Conservation (phyloP, 64 coral and sea anemone genomes). For the Hydrozoanthus tunicans region DNA sequence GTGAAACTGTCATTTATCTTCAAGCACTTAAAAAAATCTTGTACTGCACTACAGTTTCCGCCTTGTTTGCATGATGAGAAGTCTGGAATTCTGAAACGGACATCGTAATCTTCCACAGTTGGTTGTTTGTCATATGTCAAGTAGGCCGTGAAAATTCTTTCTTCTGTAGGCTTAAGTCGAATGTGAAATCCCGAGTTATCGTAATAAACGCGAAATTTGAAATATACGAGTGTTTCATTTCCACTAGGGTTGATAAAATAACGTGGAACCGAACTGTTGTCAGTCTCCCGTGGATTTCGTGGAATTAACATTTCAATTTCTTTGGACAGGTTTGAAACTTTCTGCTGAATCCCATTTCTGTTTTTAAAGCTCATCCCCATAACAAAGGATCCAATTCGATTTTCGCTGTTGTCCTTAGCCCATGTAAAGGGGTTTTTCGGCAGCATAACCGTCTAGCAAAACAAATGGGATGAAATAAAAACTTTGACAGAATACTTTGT, state of each 20-base stretch:
- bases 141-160: constrained; percentile 31
- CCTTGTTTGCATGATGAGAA: constrained; percentile 40
- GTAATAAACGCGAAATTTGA: constrained; percentile 38
- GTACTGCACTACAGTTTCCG: constrained; percentile 41
- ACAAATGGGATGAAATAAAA: no score
- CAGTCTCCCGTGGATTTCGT: constrained; percentile 3
- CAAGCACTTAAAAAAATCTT: constrained; percentile 50
- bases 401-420: constrained; percentile 27
- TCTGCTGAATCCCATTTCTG: neutral
- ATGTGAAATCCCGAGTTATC: constrained; percentile 33
- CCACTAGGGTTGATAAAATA: constrained; percentile 27
- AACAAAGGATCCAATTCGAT: constrained; percentile 48
- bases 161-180: constrained; percentile 4
- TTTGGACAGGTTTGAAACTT: constrained; percentile 13
- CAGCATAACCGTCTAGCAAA: constrained; percentile 38
- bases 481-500: no score
- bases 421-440: constrained; percentile 34
- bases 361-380: constrained; percentile 36
- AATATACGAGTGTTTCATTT: constrained; percentile 27
- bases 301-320: constrained; percentile 55
- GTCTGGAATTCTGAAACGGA: constrained; percentile 46
- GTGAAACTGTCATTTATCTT: constrained; percentile 13
- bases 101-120: constrained; percentile 20
- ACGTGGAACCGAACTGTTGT: constrained; percentile 24
- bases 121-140: constrained; percentile 11